These are phyloP conservation scores for Pterocles burchelli DNA, from an alignment of 2,113 vertebrate species.

Conservation along the genomic window DNA sequence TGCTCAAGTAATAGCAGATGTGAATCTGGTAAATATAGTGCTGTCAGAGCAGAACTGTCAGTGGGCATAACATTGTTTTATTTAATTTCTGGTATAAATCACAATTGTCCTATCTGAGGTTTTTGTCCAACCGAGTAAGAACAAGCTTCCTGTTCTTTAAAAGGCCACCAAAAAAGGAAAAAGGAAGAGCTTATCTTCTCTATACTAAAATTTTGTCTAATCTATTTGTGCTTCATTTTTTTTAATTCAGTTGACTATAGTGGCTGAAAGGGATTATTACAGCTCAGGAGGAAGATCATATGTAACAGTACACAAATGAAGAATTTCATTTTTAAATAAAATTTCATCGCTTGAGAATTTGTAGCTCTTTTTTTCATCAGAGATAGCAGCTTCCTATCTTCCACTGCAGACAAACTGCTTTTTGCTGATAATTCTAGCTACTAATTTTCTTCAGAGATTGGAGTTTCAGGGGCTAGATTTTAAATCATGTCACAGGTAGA, in stretches of 20 bases:
- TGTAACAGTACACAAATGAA: not conserved
- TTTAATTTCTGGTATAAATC: slow-evolving; percentile 24
- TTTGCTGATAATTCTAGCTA: slow-evolving; percentile 45
- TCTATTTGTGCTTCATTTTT: not conserved
- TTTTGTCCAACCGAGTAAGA: not conserved
- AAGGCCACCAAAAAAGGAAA: not conserved
- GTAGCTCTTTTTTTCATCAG: not conserved
- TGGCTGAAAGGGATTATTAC: not conserved
- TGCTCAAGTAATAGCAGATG: not conserved
- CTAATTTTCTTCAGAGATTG: slow-evolving; percentile 47
- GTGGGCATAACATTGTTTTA: not conserved
- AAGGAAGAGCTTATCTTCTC: not conserved
- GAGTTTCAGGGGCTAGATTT: slow-evolving; percentile 7
- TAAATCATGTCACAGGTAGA: not conserved
- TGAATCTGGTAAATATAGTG: not conserved
- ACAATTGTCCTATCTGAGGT: not conserved
- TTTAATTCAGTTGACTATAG: not conserved
- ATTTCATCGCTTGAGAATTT: not conserved
- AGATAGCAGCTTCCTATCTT: slow-evolving; percentile 26
- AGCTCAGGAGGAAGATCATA: not conserved
- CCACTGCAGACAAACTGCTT: not conserved
- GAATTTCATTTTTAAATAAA: not conserved
- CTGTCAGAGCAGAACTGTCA: not conserved
- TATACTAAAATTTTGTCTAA: not conserved
- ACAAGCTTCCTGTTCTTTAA: not conserved